Percentiles rank a stretch among this genome's conserved stretches.
These are phyloP conservation scores for Psix sp. DNA, from an alignment of 1,140 invertebrate species.

Conservation along the genomic window DNA sequence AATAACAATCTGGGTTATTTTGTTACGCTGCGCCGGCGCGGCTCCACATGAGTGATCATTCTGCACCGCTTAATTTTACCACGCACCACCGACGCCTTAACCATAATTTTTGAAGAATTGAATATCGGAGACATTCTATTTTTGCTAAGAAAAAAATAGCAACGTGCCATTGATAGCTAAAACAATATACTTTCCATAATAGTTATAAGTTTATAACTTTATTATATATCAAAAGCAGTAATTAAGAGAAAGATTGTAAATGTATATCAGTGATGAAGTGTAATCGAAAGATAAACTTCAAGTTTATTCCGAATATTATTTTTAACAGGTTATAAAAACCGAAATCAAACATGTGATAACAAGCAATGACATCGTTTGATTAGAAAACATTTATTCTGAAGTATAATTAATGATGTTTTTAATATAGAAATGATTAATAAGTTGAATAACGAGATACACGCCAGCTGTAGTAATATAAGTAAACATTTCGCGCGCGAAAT, in stretches of 20 bases:
- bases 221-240: too few species aligned
- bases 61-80: constrained; percentile 48
- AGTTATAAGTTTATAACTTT: too few species aligned
- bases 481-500: constrained; percentile 20
- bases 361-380: constrained; percentile 25
- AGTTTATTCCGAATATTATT: too few species aligned
- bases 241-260: too few species aligned
- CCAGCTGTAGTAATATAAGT: constrained; percentile 20
- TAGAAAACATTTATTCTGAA: constrained; percentile 45
- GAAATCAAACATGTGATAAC: constrained; percentile 21
- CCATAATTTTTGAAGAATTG: constrained; percentile 30
- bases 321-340: too few species aligned
- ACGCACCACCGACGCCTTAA: constrained; percentile 35
- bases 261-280: too few species aligned
- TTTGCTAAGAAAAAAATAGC: neutral
- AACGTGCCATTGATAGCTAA: neutral
- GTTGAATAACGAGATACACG: constrained; percentile 44
- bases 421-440: constrained; percentile 50
- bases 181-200: too few species aligned
- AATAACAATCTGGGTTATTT: constrained; percentile 45
- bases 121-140: constrained; percentile 23
- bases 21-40: constrained; percentile 34
- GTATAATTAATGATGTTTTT: constrained; percentile 45
- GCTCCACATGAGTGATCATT: constrained; percentile 51
- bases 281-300: too few species aligned